A percentile compares a stretch with the other conserved stretches of the same genome.
These are phyloP conservation scores for Nycticebus coucang DNA, from an alignment of 2,113 vertebrate species.

Conservation along the genomic window DNA sequence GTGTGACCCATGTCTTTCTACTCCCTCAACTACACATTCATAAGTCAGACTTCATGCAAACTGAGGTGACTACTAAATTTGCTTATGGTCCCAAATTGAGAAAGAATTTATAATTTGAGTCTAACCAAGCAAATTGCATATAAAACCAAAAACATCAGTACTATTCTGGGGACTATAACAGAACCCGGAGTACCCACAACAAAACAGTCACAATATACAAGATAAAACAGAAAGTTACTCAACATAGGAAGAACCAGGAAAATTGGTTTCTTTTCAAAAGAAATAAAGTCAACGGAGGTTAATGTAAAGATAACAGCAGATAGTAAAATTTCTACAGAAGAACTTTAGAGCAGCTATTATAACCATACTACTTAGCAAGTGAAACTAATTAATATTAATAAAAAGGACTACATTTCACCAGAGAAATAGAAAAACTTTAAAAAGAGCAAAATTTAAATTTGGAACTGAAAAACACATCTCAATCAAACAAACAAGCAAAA, in stretches of 20 bases:
- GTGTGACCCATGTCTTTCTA: neutral
- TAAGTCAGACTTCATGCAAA: neutral
- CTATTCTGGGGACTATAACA: neutral
- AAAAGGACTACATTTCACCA: neutral
- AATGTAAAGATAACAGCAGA: neutral
- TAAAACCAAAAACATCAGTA: neutral
- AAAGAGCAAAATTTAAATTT: neutral
- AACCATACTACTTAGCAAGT: neutral
- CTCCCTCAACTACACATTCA: neutral
- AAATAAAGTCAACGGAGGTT: neutral
- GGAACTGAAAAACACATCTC: neutral
- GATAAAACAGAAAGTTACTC: slow-evolving; percentile 8
- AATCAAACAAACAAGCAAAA: neutral
- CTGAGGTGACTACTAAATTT: neutral
- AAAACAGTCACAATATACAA: neutral
- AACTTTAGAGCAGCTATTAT: neutral
- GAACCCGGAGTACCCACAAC: neutral
- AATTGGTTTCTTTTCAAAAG: neutral
- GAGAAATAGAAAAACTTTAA: slow-evolving; percentile 1
- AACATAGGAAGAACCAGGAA: neutral
- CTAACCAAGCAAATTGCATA: neutral
- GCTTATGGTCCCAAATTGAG: neutral
- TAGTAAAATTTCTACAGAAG: neutral
- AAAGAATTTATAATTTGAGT: neutral
- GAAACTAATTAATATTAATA: neutral